A percentile compares a stretch with the other conserved stretches of the same genome.
Evolutionary conservation across 2,888 invertebrate genomes (phyloP).

Genomic region (Lacanobia wlatinum): DNA sequence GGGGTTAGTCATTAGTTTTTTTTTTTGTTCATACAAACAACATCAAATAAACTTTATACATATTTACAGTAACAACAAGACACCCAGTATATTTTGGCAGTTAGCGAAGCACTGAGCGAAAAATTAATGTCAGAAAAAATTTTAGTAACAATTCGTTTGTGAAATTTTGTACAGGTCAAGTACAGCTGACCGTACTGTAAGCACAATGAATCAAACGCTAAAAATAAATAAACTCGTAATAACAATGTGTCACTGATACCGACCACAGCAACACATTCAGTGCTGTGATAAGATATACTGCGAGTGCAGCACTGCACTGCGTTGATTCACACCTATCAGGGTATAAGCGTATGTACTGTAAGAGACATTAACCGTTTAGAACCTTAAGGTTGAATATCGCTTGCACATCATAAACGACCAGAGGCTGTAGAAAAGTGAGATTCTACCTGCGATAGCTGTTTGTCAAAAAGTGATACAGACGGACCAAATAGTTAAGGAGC

Average conservation of each 20-base stretch:
- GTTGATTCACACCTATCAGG: background rate
- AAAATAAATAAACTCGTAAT: background rate
- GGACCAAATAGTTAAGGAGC: no score
- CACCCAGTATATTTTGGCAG: no score
- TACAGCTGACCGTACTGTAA: background rate
- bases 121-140: no score
- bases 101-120: background rate
- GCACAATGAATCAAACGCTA: background rate
- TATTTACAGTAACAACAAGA: background rate
- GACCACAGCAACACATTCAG: background rate
- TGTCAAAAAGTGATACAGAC: no score
- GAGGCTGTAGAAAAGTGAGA: background rate
- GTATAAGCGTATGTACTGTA: background rate
- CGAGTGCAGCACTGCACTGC: background rate
- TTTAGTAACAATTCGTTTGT: no score
- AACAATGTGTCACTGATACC: conserved; percentile 1
- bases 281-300: conserved; percentile 20
- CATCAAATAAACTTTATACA: background rate
- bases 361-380: background rate
- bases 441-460: background rate
- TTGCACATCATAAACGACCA: no score
- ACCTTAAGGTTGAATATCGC: background rate
- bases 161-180: no score
- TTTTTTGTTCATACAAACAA: background rate
- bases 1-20: background rate